Evolutionary conservation across 1,140 invertebrate genomes (phyloP), one percentile per base, ranked within the genome.

Genomic region (Nephila pilipes): DNA sequence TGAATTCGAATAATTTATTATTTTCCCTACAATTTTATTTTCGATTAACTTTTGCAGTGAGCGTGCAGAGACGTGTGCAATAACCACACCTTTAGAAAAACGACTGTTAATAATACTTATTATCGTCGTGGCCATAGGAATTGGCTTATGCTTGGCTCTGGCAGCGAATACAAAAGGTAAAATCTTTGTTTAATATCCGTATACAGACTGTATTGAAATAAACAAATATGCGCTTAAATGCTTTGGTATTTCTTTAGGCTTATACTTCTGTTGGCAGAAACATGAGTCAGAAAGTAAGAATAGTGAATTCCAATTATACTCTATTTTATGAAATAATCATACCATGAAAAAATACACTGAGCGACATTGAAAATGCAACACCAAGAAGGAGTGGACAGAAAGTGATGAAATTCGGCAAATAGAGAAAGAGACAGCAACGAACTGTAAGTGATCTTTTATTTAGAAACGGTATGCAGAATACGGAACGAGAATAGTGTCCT

Each of bases 261-360:
- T 75, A 36, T 75, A 75, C 69, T 75, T 32, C 69, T 75, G 69
- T 75, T 75, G 69, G 69, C 69, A 75, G 69, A 75, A 32, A 75
- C 3, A 18, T 36, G 25, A 32, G 3, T 20, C 5, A 1, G 69
- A 75, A 75, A 75, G 29, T 32, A 75, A 75, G 25, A 36, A 36
- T 75, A 32, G 4, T 36, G 16, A 36, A 32, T 36, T 75, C 36
- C 36, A 20, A 32, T 36, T 16, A 2, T 18, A n/a, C n/a, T 46
- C 12, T 46, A 10, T 46, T 10, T 46, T 46, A 46, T 0, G 46
- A 46, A 46, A 46, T 46, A 46, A 46, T 46, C 12, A 0, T 0
- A 46, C 12, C 12, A n/a, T n/a, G n/a, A n/a, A n/a, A n/a, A n/a
- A n/a, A n/a, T n/a, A n/a, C n/a, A n/a, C n/a, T n/a, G n/a, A n/a